phyloP scores from a whole-genome alignment of 2,113 vertebrate genomes.

The Hippolais icterina region DNA sequence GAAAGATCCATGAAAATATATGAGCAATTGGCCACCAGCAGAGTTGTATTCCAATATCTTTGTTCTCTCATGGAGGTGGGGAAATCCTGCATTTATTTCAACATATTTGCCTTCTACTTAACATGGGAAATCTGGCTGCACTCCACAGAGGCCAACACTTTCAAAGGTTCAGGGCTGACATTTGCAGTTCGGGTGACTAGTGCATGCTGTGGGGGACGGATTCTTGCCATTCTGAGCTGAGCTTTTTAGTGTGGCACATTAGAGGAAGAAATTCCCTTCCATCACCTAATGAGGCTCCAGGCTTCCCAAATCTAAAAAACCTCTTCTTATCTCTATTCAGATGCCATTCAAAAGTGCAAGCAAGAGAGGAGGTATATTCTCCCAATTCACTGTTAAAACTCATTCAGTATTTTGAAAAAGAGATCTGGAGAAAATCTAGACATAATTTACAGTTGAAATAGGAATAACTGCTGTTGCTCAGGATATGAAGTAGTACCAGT shows the following conservation, averaged over 20 bases:
- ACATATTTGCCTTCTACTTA: background rate
- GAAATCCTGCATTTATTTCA: background rate
- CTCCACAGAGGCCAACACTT: background rate
- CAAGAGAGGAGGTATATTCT: background rate
- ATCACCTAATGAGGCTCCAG: background rate
- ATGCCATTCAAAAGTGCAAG: background rate
- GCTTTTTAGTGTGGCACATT: rapidly evolving
- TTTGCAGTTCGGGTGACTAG: background rate
- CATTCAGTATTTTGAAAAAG: background rate
- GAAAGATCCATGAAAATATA: slow-evolving; percentile 3
- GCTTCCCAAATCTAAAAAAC: background rate
- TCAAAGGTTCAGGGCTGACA: background rate
- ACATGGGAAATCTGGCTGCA: background rate
- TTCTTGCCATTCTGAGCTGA: background rate
- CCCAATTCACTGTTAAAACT: background rate
- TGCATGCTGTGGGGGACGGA: background rate
- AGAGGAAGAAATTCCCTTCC: background rate
- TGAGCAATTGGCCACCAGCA: background rate
- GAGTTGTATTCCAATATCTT: background rate
- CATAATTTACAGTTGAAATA: background rate
- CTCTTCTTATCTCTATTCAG: background rate
- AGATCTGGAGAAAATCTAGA: background rate
- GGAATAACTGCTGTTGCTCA: background rate
- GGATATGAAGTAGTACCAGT: background rate
- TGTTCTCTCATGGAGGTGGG: background rate